Percentiles rank a stretch among this genome's conserved stretches.
Evolutionary conservation across 1,140 invertebrate genomes (phyloP).

Genomic region (Dreissena polymorpha): DNA sequence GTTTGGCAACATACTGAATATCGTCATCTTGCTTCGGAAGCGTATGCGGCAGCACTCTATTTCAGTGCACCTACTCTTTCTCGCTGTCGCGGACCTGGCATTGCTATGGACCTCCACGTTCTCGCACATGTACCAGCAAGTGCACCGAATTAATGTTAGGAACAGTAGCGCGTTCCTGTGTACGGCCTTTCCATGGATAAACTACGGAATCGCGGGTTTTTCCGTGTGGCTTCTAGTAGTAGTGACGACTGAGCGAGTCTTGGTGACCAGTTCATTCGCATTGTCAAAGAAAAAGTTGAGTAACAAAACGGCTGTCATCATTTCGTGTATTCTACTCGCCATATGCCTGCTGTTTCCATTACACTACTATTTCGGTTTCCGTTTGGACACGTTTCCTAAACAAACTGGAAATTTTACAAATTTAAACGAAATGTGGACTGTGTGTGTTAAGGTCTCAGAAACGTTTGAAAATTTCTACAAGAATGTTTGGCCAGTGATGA

Average conservation of each 20-base stretch:
- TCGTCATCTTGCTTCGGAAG: not conserved
- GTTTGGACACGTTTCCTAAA: too few species aligned
- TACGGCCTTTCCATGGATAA: not conserved
- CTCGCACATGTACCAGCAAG: not conserved
- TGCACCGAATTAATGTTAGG: not conserved
- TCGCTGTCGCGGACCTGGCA: not conserved
- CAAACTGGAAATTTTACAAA: too few species aligned
- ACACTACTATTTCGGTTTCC: not conserved
- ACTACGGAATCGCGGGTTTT: not conserved
- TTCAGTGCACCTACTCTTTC: not conserved
- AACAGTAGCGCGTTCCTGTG: not conserved
- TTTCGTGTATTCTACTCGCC: not conserved
- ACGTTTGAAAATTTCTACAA: not conserved
- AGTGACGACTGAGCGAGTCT: not conserved
- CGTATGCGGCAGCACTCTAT: conserved; percentile 3
- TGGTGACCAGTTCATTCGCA: not conserved
- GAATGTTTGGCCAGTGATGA: not conserved
- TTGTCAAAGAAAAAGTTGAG: not conserved
- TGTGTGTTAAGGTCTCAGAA: not conserved
- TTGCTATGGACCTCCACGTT: not conserved
- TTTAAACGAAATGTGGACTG: too few species aligned
- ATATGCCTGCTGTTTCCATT: not conserved
- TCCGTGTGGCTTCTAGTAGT: conserved; percentile 8
- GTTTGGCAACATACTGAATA: conserved; percentile 13
- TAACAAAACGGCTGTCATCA: not conserved